These are phyloP conservation scores for Campylomormyrus tamandua DNA, from an alignment of 2,113 vertebrate genomes.

Conservation along the genomic window DNA sequence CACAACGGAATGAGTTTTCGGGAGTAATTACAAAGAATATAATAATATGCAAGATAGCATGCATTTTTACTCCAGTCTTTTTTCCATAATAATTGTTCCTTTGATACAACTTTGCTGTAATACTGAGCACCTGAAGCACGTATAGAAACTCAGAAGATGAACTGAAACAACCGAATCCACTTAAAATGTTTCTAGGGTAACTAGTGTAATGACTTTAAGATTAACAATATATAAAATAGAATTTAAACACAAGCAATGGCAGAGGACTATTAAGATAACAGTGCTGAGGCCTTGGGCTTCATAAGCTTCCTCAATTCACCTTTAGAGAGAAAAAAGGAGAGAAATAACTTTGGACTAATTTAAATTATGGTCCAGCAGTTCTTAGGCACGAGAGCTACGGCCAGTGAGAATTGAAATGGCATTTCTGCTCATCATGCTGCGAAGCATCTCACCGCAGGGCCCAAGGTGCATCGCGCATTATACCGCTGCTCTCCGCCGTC, in stretches of 20 bases:
- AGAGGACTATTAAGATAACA: neutral
- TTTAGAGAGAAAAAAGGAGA: slow-evolving; percentile 6
- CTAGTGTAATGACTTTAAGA: slow-evolving; percentile 3
- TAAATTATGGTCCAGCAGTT: slow-evolving; percentile 12
- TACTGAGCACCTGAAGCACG: neutral
- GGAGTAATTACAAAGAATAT: neutral
- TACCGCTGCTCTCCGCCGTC: neutral
- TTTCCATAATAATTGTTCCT: neutral
- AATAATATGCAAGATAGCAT: neutral
- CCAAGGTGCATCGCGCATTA: neutral
- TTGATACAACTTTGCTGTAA: neutral
- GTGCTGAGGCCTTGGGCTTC: neutral
- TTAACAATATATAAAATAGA: neutral
- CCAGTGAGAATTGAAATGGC: slow-evolving; percentile 13
- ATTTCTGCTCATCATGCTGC: slow-evolving; percentile 16
- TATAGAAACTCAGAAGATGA: neutral
- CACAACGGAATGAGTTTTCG: neutral
- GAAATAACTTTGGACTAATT: slow-evolving; percentile 19
- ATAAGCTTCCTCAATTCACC: neutral
- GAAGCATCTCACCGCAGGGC: neutral
- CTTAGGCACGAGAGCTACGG: neutral
- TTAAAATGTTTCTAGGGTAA: neutral
- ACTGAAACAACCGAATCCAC: neutral
- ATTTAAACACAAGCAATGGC: neutral
- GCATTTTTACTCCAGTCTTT: neutral